phyloP scores from a whole-genome alignment of 2,888 invertebrate genomes.

The Trichopoda pennipes region DNA sequence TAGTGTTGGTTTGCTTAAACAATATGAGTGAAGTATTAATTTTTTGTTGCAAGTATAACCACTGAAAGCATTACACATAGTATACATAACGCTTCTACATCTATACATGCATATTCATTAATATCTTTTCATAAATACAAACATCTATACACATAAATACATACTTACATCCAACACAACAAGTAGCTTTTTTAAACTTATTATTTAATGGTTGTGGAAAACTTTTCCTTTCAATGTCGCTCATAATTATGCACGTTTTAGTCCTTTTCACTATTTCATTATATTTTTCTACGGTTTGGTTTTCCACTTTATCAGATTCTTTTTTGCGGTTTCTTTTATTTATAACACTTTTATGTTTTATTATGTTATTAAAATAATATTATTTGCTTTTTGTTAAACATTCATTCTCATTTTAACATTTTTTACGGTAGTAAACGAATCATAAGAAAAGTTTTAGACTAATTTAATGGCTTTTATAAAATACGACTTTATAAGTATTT shows the following conservation, averaged over 20 bases:
- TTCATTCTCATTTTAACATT: constrained; percentile 35
- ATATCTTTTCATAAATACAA: background rate
- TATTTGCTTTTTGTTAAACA: constrained; percentile 46
- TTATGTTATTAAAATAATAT: constrained; percentile 66
- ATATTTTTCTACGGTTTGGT: constrained; percentile 22
- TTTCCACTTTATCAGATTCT: constrained; percentile 44
- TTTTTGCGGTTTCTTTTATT: constrained; percentile 35
- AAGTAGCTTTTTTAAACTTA: constrained; percentile 53
- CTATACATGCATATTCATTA: too few species aligned
- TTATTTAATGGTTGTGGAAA: constrained; percentile 66
- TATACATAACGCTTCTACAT: background rate
- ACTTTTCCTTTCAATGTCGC: constrained; percentile 69
- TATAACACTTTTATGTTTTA: constrained; percentile 57
- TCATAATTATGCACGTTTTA: constrained; percentile 68
- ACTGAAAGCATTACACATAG: constrained; percentile 35
- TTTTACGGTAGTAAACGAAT: constrained; percentile 40
- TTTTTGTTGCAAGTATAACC: constrained; percentile 38
- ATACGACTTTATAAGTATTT: constrained; percentile 53
- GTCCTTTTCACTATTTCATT: constrained; percentile 55
- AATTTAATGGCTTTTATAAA: constrained; percentile 62
- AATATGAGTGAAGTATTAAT: constrained; percentile 33
- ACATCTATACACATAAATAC: background rate
- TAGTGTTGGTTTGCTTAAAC: constrained; percentile 22
- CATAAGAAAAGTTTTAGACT: constrained; percentile 61
- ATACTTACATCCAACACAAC: constrained; percentile 22